Conservation (phyloP, 2,888 invertebrate genomes). For the Microctonus brassicae region DNA sequence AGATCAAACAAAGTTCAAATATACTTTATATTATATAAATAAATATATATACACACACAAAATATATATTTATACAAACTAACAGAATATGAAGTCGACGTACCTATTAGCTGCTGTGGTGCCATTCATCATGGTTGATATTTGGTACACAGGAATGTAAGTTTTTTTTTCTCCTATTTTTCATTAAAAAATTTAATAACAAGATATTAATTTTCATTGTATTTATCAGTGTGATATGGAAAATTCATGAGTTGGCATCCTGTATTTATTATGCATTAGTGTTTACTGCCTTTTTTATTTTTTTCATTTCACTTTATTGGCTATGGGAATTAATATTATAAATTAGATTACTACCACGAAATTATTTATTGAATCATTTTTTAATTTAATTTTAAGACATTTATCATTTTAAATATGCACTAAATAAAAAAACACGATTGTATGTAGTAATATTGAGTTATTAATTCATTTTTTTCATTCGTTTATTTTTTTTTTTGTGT, state of each 20-base stretch:
- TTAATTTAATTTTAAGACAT: no score
- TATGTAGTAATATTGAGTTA: background rate
- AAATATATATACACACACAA: background rate
- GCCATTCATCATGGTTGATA: constrained; percentile 62
- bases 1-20: no score
- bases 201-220: background rate
- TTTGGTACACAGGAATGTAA: constrained; percentile 67
- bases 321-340: background rate
- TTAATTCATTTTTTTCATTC: background rate
- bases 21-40: constrained; percentile 3
- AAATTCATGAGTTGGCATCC: background rate
- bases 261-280: background rate
- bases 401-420: no score
- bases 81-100: constrained; percentile 60
- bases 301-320: background rate
- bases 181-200: background rate
- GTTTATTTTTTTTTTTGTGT: background rate
- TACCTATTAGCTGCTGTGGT: constrained; percentile 61
- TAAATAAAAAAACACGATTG: no score
- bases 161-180: constrained; percentile 51
- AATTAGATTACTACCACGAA: no score
- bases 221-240: constrained; percentile 2
- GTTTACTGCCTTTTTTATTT: background rate
- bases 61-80: constrained; percentile 41
- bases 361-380: no score